Evolutionary conservation across 2,797 vertebrate species (phyloP).

Genomic region (Pipistrellus kuhlii): DNA sequence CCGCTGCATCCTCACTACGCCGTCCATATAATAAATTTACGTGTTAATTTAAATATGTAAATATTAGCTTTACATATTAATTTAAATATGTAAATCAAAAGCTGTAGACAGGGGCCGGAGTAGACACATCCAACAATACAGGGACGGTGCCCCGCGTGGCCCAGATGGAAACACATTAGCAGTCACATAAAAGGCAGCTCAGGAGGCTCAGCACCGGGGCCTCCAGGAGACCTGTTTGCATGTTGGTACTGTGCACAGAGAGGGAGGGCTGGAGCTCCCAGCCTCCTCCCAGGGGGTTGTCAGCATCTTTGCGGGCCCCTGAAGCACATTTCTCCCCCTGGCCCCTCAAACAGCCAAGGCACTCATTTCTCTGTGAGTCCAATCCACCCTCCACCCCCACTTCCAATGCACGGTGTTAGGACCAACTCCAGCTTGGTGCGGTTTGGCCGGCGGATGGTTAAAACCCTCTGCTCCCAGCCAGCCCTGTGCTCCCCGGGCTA

Average conservation of each 20-base stretch:
- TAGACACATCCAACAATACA: neutral
- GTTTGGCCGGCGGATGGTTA: neutral
- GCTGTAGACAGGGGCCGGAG: neutral
- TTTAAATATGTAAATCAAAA: too few species aligned
- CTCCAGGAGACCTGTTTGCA: neutral
- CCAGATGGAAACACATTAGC: neutral
- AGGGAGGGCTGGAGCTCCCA: neutral
- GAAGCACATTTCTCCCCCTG: neutral
- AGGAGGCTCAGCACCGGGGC: neutral
- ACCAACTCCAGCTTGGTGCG: neutral
- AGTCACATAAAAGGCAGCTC: neutral
- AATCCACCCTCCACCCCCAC: accelerated
- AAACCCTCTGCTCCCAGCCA: neutral
- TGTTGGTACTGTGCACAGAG: accelerated
- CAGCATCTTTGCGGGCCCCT: neutral
- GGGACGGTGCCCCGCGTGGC: neutral
- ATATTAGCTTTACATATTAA: too few species aligned
- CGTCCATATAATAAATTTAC: too few species aligned
- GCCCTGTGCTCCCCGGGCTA: neutral
- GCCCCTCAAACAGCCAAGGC: neutral
- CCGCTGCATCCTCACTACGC: neutral
- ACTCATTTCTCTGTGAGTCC: neutral
- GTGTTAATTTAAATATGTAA: too few species aligned
- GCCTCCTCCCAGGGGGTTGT: neutral
- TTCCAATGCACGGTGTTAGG: neutral